These are phyloP conservation scores for Kryptopterus vitreolus DNA, from an alignment of 2,797 vertebrate species.

Conservation along the genomic window DNA sequence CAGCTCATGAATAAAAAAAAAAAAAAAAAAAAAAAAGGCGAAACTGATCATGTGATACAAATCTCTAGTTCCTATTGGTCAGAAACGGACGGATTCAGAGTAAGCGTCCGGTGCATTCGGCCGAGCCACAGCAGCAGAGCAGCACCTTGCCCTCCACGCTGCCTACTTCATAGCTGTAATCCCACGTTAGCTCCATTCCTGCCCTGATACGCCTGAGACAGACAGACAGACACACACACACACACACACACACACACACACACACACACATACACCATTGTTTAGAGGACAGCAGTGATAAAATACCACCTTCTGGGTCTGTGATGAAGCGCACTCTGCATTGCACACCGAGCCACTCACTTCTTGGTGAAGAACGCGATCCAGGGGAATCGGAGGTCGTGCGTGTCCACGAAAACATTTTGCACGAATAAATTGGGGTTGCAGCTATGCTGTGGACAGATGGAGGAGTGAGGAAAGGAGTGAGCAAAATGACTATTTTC, in stretches of 20 bases:
- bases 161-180: constrained; percentile 86
- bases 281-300: neutral
- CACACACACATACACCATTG: neutral
- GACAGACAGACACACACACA: neutral
- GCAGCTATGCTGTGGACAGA: constrained; percentile 80
- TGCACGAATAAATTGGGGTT: constrained; percentile 86
- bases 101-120: constrained; percentile 78
- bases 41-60: too few relatives aligned
- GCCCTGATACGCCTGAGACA: constrained; percentile 78
- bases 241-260: constrained; percentile 10
- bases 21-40: too few relatives aligned
- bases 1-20: neutral
- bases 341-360: constrained; percentile 65
- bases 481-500: neutral
- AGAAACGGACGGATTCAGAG: constrained; percentile 63
- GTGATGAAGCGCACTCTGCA: neutral
- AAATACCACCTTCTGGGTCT: neutral
- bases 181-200: constrained; percentile 84
- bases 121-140: constrained; percentile 82
- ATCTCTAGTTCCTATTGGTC: neutral
- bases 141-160: constrained; percentile 82
- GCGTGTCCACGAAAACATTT: constrained; percentile 88
- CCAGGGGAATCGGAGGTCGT: constrained; percentile 87
- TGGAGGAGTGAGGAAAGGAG: neutral
- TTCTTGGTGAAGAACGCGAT: constrained; percentile 87